Conservation (phyloP, 2,113 vertebrate species). For the Aramus guarauna region DNA sequence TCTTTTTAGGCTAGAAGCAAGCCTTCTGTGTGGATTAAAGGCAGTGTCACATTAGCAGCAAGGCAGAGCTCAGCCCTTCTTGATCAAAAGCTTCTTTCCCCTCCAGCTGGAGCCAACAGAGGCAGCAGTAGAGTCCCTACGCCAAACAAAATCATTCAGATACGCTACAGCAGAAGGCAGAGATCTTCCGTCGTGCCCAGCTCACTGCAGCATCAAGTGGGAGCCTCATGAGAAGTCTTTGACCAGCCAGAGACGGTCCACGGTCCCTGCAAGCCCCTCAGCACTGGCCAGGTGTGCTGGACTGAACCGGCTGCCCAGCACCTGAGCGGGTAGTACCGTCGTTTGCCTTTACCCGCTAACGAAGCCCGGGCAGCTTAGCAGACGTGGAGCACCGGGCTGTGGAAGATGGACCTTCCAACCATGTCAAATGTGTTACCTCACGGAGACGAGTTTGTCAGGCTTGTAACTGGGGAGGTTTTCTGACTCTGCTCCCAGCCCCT, state of each 20-base stretch:
- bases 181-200: neutral
- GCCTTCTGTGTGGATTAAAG: neutral
- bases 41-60: neutral
- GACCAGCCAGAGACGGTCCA: neutral
- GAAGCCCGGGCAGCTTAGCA: neutral
- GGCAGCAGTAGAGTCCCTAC: neutral
- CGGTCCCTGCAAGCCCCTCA: neutral
- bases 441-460: rapidly evolving
- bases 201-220: neutral
- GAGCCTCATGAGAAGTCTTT: neutral
- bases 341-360: neutral
- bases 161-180: neutral
- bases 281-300: neutral
- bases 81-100: neutral
- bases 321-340: neutral
- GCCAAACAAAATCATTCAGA: neutral
- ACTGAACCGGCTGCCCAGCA: neutral
- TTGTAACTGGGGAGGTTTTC: neutral
- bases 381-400: rapidly evolving
- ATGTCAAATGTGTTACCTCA: neutral
- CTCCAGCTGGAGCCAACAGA: neutral
- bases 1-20: neutral
- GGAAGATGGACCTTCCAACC: neutral
- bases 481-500: neutral
- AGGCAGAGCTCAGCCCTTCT: neutral